phyloP scores from a whole-genome alignment of 2,888 invertebrate species.

The Mythimna vitellina region DNA sequence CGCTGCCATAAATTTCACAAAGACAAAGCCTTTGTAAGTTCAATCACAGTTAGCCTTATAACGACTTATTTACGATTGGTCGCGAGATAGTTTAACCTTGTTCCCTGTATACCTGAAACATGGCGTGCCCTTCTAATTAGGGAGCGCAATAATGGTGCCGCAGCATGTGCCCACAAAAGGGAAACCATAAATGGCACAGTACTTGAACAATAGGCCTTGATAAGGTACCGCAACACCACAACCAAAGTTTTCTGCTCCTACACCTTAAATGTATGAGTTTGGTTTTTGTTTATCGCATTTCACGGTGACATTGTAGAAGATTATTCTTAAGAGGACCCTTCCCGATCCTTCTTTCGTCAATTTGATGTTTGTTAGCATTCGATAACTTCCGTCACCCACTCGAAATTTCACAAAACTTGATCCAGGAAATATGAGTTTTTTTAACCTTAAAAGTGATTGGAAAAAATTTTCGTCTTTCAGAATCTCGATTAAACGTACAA shows the following conservation, averaged over 20 bases:
- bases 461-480: too few relatives aligned
- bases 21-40: constrained; percentile 65
- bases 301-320: neutral
- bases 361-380: too few relatives aligned
- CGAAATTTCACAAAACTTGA: too few relatives aligned
- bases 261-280: constrained; percentile 23
- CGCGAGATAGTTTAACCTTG: constrained; percentile 63
- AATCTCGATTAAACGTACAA: too few relatives aligned
- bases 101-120: constrained; percentile 63
- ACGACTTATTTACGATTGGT: constrained; percentile 64
- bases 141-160: constrained; percentile 74
- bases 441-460: too few relatives aligned
- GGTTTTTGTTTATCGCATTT: constrained; percentile 25
- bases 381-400: too few relatives aligned
- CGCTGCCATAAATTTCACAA: constrained; percentile 62
- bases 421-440: too few relatives aligned
- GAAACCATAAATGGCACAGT: constrained; percentile 75
- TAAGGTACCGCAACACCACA: constrained; percentile 71
- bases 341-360: too few relatives aligned
- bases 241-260: constrained; percentile 46
- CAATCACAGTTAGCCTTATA: constrained; percentile 56
- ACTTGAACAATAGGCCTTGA: constrained; percentile 78
- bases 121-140: constrained; percentile 79
- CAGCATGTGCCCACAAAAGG: constrained; percentile 77
- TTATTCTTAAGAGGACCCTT: neutral